Conservation (phyloP, 2,888 invertebrate species). For the Bembecia ichneumoniformis region DNA sequence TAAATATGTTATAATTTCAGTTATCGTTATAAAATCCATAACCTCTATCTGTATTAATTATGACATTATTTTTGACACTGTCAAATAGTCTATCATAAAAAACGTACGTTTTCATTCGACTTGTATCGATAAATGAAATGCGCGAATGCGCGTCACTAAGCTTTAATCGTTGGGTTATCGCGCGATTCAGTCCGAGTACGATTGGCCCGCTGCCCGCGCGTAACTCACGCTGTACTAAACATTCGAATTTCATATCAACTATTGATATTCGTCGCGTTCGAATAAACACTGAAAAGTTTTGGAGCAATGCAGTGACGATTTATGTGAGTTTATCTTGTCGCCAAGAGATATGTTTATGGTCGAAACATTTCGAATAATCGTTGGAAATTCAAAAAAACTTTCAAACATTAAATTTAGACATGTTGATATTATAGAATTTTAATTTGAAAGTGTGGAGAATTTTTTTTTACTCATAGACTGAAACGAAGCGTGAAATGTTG, state of each 20-base stretch:
- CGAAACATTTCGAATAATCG: background rate
- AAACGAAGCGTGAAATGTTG: background rate
- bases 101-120: no score
- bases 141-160: conserved; percentile 32
- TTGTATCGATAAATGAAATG: background rate
- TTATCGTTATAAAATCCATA: no score
- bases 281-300: background rate
- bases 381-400: background rate
- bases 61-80: no score
- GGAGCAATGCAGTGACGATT: background rate
- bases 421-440: background rate
- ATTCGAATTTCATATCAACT: background rate
- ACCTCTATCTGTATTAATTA: no score
- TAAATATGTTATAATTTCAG: no score
- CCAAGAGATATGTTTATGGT: background rate
- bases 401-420: background rate
- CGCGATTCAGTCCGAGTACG: conserved; percentile 26
- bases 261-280: background rate
- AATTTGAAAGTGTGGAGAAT: background rate
- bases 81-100: no score
- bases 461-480: background rate
- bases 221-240: conserved; percentile 17
- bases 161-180: conserved; percentile 46
- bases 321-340: background rate
- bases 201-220: conserved; percentile 19